Percentiles rank a stretch among this genome's conserved stretches.
These are phyloP conservation scores for Crypturellus tataupa DNA, from an alignment of 2,797 vertebrate species.

Conservation along the genomic window DNA sequence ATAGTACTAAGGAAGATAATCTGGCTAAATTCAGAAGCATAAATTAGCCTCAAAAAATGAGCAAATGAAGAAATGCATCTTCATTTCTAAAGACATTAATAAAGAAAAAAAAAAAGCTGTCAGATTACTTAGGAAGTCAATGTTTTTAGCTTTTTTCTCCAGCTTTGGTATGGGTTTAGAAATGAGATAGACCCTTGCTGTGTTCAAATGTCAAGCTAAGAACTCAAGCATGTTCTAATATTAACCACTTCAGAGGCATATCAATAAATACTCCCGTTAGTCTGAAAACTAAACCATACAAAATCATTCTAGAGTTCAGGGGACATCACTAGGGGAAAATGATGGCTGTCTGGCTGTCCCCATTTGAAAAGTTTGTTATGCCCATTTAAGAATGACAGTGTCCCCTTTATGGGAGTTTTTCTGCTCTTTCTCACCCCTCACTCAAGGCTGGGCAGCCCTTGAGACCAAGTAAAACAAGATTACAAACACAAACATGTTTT, in stretches of 20 bases:
- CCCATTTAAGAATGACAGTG: neutral
- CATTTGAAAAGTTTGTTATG: neutral
- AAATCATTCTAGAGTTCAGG: slow-evolving; percentile 24
- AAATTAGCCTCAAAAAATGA: slow-evolving; percentile 45
- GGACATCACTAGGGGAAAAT: neutral
- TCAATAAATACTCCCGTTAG: neutral
- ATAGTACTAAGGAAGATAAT: neutral
- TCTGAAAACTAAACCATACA: slow-evolving; percentile 10
- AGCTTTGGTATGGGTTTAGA: neutral
- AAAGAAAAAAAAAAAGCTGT: neutral
- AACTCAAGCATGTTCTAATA: slow-evolving; percentile 21
- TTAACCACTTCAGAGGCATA: slow-evolving; percentile 25
- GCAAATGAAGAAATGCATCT: slow-evolving; percentile 10
- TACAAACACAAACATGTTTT: neutral
- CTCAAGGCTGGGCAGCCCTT: neutral
- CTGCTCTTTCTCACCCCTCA: neutral
- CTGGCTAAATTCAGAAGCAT: neutral
- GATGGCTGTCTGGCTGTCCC: too few relatives aligned
- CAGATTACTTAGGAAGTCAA: neutral
- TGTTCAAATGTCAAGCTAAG: neutral
- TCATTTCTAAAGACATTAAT: slow-evolving; percentile 9
- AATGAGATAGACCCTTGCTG: slow-evolving; percentile 18
- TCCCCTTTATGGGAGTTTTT: neutral
- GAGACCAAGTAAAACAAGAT: neutral
- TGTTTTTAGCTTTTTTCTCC: neutral